Conservation (phyloP, 1,140 invertebrate species). For the Aphelenchoides avenae region DNA sequence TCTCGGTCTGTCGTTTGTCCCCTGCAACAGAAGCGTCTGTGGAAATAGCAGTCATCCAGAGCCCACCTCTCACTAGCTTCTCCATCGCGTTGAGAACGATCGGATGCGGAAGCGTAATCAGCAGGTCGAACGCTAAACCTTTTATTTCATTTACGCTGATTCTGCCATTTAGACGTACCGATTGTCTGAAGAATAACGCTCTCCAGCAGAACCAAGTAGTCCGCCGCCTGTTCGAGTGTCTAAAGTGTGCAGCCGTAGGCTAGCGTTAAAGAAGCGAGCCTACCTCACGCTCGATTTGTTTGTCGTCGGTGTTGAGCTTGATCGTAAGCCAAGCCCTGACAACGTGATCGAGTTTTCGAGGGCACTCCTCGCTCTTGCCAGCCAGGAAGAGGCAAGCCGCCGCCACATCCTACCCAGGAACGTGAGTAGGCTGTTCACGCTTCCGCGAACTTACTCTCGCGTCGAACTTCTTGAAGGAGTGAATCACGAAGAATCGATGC, state of each 20-base stretch:
- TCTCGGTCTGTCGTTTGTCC: constrained; percentile 20
- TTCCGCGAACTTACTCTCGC: constrained; percentile 19
- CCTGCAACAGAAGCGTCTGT: background rate
- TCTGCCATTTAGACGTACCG: constrained; percentile 12
- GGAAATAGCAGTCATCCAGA: constrained; percentile 1
- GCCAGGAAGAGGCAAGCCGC: constrained; percentile 36
- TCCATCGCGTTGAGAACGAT: constrained; percentile 26
- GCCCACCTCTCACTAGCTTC: constrained; percentile 11
- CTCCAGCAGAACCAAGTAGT: constrained; percentile 42
- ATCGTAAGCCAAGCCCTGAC: constrained; percentile 39
- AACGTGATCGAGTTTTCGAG: constrained; percentile 34
- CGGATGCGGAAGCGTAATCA: constrained; percentile 39
- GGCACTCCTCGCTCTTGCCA: constrained; percentile 39
- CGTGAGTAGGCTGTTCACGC: constrained; percentile 2
- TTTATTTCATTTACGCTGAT: constrained; percentile 1
- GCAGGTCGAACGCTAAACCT: constrained; percentile 35
- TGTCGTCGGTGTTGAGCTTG: constrained; percentile 14
- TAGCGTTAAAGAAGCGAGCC: background rate
- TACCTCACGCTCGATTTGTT: background rate
- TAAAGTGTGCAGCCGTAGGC: constrained; percentile 13
- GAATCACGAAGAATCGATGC: constrained; percentile 28
- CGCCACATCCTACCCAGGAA: constrained; percentile 28
- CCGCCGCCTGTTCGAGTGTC: constrained; percentile 21
- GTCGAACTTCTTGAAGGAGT: constrained; percentile 31
- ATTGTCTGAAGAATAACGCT: constrained; percentile 45